These are phyloP conservation scores for Tipula helvola DNA, from an alignment of 2,888 invertebrate species.

Conservation along the genomic window DNA sequence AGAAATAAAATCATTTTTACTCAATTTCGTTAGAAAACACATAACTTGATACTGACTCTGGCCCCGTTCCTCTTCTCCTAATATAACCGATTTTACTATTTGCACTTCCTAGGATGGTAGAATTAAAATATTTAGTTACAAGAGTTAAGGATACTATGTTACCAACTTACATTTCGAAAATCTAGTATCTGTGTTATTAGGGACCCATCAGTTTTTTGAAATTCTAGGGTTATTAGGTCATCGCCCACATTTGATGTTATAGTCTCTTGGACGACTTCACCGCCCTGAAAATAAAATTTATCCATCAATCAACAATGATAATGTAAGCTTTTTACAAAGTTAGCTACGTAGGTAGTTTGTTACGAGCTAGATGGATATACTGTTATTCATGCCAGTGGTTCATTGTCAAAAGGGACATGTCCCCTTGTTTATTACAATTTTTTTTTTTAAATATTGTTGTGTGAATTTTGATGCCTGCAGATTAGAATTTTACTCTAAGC, in stretches of 20 bases:
- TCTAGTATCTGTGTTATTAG: conserved; percentile 86
- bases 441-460: too few relatives aligned
- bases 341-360: too few relatives aligned
- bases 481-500: too few relatives aligned
- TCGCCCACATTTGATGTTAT: conserved; percentile 84
- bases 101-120: conserved; percentile 67
- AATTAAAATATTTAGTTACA: conserved; percentile 5
- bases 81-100: conserved; percentile 74
- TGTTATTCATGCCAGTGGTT: too few relatives aligned
- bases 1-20: conserved; percentile 87
- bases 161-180: conserved; percentile 73
- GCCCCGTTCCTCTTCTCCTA: conserved; percentile 87
- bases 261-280: conserved; percentile 85
- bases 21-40: conserved; percentile 83
- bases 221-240: conserved; percentile 79
- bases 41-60: conserved; percentile 80
- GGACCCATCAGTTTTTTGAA: conserved; percentile 82
- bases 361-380: too few relatives aligned
- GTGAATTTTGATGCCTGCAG: too few relatives aligned
- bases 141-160: neutral
- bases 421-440: too few relatives aligned
- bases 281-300: conserved; percentile 52
- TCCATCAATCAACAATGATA: too few relatives aligned
- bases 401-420: too few relatives aligned
- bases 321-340: too few relatives aligned